phyloP scores from a whole-genome alignment of 2,797 vertebrate genomes.

The Sebastes trivittatus region DNA sequence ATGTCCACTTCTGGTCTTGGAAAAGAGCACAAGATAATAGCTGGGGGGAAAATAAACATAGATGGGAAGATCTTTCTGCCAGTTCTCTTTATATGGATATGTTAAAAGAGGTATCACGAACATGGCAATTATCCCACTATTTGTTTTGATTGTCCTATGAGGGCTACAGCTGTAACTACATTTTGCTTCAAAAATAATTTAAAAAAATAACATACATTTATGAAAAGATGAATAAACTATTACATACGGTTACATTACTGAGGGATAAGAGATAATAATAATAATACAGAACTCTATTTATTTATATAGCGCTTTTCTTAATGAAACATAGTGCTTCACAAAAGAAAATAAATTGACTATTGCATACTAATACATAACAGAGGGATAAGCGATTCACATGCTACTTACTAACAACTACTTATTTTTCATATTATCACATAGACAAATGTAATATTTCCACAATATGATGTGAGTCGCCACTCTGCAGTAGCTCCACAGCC shows the following conservation, averaged over 20 bases:
- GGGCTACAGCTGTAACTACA: background rate
- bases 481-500: background rate
- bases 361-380: background rate
- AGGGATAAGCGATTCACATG: background rate
- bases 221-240: background rate
- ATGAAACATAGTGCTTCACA: no score
- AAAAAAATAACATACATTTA: background rate
- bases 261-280: no score
- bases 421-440: background rate
- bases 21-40: background rate
- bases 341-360: no score
- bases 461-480: background rate
- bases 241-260: background rate
- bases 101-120: background rate
- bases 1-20: conserved; percentile 21
- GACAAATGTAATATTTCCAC: background rate
- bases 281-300: no score
- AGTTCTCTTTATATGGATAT: background rate
- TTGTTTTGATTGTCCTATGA: background rate
- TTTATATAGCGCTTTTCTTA: no score
- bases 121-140: background rate
- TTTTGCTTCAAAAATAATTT: background rate
- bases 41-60: background rate
- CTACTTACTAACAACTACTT: background rate
- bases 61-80: background rate